Conservation (phyloP, 2,113 vertebrate species). For the Capreolus pygargus region DNA sequence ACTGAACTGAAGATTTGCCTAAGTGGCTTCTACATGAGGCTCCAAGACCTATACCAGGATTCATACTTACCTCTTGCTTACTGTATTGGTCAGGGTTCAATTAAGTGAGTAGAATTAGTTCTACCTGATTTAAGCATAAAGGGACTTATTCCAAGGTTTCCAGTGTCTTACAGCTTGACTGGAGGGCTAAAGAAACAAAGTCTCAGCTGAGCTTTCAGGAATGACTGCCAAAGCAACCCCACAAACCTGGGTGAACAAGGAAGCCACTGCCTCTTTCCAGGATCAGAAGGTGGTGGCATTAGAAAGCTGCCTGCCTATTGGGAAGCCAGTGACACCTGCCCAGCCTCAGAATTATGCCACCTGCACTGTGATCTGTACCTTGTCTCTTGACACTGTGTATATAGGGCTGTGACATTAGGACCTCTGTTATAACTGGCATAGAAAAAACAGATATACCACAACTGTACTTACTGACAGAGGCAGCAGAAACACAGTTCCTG, state of each 20-base stretch:
- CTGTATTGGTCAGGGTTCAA: neutral
- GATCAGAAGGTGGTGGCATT: neutral
- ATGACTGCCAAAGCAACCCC: neutral
- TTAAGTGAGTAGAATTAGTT: neutral
- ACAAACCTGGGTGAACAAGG: neutral
- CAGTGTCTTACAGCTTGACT: neutral
- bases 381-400: neutral
- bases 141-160: neutral
- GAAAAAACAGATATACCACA: neutral
- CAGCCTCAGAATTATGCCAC: neutral
- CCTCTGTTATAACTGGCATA: neutral
- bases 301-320: neutral
- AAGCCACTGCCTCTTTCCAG: neutral
- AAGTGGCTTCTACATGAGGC: neutral
- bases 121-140: neutral
- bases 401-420: neutral
- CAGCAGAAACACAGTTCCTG: neutral
- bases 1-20: neutral
- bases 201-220: neutral
- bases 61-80: neutral
- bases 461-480: neutral
- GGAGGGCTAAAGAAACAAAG: neutral
- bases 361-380: neutral
- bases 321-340: neutral
- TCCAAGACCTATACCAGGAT: neutral